Evolutionary conservation across 2,888 invertebrate species (phyloP).

Genomic region (Teinopalpus imperialis): DNA sequence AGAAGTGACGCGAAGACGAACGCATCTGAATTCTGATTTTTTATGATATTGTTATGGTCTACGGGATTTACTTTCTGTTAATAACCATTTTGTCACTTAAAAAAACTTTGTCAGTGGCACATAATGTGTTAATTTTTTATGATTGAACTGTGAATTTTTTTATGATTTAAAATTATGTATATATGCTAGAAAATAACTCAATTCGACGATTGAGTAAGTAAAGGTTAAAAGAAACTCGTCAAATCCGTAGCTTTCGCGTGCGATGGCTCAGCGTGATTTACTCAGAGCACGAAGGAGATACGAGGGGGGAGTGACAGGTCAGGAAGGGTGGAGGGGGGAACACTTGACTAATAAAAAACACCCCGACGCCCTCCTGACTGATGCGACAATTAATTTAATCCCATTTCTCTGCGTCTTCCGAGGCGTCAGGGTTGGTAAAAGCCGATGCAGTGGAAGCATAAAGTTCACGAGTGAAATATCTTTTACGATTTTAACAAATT

Average conservation of each 20-base stretch:
- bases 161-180: too few species aligned
- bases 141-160: too few species aligned
- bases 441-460: conserved; percentile 9
- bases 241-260: conserved; percentile 32
- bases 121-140: too few species aligned
- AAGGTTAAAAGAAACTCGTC: background rate
- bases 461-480: background rate
- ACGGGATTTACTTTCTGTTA: too few species aligned
- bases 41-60: too few species aligned
- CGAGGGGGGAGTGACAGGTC: conserved; percentile 28
- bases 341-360: conserved; percentile 82
- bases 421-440: conserved; percentile 59
- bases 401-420: conserved; percentile 80
- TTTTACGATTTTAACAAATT: background rate
- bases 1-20: too few species aligned
- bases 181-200: too few species aligned
- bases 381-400: conserved; percentile 83
- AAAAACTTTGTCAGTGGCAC: too few species aligned
- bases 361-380: conserved; percentile 81
- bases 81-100: too few species aligned
- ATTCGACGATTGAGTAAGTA: too few species aligned
- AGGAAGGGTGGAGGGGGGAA: conserved; percentile 36
- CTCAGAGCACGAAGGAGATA: conserved; percentile 44
- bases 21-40: too few species aligned
- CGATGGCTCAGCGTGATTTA: conserved; percentile 64